These are phyloP conservation scores for Pteria penguin DNA, from an alignment of 2,888 invertebrate genomes.

Conservation along the genomic window DNA sequence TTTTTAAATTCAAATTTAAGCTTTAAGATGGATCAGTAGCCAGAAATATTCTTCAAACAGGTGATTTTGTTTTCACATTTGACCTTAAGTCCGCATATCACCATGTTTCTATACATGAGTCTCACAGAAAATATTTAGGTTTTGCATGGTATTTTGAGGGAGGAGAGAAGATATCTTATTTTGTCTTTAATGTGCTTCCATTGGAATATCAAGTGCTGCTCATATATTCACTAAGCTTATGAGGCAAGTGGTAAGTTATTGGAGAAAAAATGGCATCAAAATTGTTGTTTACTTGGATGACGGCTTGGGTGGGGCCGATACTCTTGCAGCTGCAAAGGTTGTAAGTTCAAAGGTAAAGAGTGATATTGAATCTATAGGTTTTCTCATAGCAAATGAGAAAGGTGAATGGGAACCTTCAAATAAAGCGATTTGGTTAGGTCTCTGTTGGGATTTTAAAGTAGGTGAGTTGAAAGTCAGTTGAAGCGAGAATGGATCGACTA, in stretches of 20 bases:
- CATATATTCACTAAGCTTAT: conserved; percentile 17
- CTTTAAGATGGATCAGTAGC: conserved; percentile 21
- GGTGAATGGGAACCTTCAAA: background rate
- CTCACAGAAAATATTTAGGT: conserved; percentile 15
- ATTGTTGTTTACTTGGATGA: conserved; percentile 17
- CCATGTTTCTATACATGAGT: conserved; percentile 16
- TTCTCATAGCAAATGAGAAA: conserved; percentile 1
- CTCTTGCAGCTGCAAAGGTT: too few relatives aligned
- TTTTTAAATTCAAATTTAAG: conserved; percentile 18
- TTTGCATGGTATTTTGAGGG: conserved; percentile 15
- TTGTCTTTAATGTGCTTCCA: too few relatives aligned
- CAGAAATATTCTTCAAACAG: background rate
- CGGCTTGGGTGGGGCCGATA: background rate
- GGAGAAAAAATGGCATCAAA: background rate
- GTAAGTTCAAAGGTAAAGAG: too few relatives aligned
- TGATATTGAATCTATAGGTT: background rate
- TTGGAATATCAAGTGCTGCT: too few relatives aligned
- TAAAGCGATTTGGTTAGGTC: conserved; percentile 6
- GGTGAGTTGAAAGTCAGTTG: background rate
- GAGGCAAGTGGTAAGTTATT: background rate
- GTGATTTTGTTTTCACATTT: conserved; percentile 23
- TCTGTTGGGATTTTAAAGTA: background rate
- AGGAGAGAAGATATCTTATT: too few relatives aligned
- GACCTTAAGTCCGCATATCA: conserved; percentile 32
- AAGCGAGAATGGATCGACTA: background rate